phyloP scores from a whole-genome alignment of 2,888 invertebrate genomes.

The Leistus spinibarbis region DNA sequence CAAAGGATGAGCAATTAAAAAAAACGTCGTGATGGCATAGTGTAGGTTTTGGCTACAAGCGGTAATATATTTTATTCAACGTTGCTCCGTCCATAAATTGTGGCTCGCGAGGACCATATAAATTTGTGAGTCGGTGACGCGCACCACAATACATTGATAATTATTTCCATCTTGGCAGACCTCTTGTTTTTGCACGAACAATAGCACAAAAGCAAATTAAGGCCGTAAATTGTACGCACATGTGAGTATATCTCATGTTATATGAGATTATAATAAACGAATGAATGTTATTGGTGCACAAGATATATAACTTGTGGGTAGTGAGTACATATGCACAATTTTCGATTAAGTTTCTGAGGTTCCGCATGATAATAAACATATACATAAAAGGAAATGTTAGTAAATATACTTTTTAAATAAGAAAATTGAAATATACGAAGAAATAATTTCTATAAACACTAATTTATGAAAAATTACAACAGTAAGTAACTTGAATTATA shows the following conservation, averaged over 20 bases:
- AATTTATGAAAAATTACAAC: too few relatives aligned
- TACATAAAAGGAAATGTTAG: too few relatives aligned
- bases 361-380: too few relatives aligned
- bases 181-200: slow-evolving; percentile 29
- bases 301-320: background rate
- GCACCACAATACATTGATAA: slow-evolving; percentile 36
- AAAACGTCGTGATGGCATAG: slow-evolving; percentile 14
- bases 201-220: slow-evolving; percentile 32
- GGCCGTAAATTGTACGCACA: slow-evolving; percentile 17
- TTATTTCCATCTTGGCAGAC: slow-evolving; percentile 35
- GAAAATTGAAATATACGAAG: too few relatives aligned
- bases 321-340: too few relatives aligned
- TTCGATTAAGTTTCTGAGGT: too few relatives aligned
- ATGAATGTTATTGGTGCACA: background rate
- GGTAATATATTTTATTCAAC: slow-evolving; percentile 34
- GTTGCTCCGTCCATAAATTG: slow-evolving; percentile 27
- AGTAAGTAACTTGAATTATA: too few relatives aligned
- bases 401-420: too few relatives aligned
- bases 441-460: too few relatives aligned
- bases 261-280: slow-evolving; percentile 26
- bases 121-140: slow-evolving; percentile 31
- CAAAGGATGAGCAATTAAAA: slow-evolving; percentile 18
- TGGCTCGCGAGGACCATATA: slow-evolving; percentile 12
- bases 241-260: slow-evolving; percentile 8
- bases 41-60: slow-evolving; percentile 5